Conservation (phyloP, 1,140 invertebrate species). For the Idris sp. region DNA sequence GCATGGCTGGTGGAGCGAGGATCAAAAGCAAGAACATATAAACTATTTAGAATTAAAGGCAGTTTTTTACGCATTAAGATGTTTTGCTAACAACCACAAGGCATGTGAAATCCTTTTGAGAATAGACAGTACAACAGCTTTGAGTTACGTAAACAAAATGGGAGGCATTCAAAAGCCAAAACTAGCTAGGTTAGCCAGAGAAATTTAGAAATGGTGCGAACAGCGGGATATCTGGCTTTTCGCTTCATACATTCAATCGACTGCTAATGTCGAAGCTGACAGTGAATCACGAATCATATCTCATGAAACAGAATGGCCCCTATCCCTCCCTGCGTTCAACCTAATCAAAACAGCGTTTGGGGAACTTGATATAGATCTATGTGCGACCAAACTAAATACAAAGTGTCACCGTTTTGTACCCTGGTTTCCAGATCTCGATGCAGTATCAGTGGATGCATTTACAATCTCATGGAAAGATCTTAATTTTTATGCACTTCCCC, state of each 20-base stretch:
- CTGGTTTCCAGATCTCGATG: background rate
- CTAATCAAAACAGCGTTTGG: background rate
- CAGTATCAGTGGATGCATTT: constrained; percentile 2
- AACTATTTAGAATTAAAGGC: constrained; percentile 1
- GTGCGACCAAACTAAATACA: background rate
- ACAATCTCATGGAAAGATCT: background rate
- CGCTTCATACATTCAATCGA: constrained; percentile 6
- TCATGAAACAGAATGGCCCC: constrained; percentile 1
- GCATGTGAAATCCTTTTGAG: background rate
- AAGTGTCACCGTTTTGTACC: background rate
- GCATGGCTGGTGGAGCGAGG: constrained; percentile 7
- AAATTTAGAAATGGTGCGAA: constrained; percentile 10
- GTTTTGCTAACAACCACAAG: background rate
- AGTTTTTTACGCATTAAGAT: constrained; percentile 2
- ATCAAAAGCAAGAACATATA: background rate
- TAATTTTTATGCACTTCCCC: constrained; percentile 1
- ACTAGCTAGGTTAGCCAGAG: background rate
- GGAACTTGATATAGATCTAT: background rate
- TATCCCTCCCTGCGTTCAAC: background rate
- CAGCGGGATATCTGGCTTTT: constrained; percentile 3
- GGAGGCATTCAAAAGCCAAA: background rate
- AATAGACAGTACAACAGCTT: constrained; percentile 3
- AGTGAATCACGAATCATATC: background rate
- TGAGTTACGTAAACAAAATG: constrained; percentile 14
- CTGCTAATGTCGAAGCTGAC: constrained; percentile 1